These are phyloP conservation scores for Scaptomyza hsui DNA, from an alignment of 1,140 invertebrate genomes.

Conservation along the genomic window DNA sequence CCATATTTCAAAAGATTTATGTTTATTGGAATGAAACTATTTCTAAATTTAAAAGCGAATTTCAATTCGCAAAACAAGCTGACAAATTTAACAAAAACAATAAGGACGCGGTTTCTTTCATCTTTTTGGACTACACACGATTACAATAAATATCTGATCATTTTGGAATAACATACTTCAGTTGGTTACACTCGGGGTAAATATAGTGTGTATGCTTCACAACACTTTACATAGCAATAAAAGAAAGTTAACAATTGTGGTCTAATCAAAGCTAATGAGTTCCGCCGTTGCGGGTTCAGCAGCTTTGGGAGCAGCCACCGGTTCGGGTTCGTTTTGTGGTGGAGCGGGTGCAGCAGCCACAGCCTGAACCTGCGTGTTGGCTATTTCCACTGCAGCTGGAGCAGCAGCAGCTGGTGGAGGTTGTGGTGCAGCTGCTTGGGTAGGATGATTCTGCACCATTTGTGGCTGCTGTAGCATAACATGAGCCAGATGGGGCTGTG, in stretches of 20 bases:
- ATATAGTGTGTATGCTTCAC: neutral
- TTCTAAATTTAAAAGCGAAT: neutral
- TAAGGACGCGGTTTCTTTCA: neutral
- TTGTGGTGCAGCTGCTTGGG: slow-evolving; percentile 24
- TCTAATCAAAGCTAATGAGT: slow-evolving; percentile 90
- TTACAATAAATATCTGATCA: slow-evolving; percentile 18
- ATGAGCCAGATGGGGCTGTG: slow-evolving; percentile 69
- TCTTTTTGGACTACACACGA: slow-evolving; percentile 9
- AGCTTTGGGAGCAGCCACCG: slow-evolving; percentile 67
- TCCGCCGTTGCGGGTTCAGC: slow-evolving; percentile 87
- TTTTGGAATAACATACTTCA: slow-evolving; percentile 27
- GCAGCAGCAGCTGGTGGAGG: slow-evolving; percentile 61
- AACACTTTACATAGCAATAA: neutral
- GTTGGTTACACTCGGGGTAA: slow-evolving; percentile 17
- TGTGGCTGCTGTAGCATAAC: slow-evolving; percentile 83
- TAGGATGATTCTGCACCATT: slow-evolving; percentile 68
- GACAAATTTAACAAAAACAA: neutral
- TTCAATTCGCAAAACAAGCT: neutral
- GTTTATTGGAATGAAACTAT: slow-evolving; percentile 19
- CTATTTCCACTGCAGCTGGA: slow-evolving; percentile 73
- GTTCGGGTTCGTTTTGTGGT: slow-evolving; percentile 82
- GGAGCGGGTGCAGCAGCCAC: slow-evolving; percentile 74
- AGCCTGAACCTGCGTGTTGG: slow-evolving; percentile 61
- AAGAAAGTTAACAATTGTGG: slow-evolving; percentile 8
- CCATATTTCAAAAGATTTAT: neutral